phyloP scores from a whole-genome alignment of 2,113 vertebrate genomes.

The Sminthopsis crassicaudata region DNA sequence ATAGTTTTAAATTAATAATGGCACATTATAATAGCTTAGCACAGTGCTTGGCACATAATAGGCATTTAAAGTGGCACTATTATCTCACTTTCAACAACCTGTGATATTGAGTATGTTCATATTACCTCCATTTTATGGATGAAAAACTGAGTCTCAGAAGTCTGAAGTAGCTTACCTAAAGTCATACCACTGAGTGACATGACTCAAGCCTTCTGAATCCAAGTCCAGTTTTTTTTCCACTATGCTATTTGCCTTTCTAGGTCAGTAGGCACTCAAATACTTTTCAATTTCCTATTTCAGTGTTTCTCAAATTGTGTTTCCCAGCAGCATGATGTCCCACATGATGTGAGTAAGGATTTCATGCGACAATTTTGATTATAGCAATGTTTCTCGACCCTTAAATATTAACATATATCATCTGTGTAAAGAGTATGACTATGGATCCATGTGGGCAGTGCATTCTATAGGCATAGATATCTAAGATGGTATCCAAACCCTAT shows the following conservation, averaged over 20 bases:
- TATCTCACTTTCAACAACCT: neutral
- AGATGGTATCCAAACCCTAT: neutral
- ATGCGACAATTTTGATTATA: neutral
- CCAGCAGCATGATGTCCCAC: neutral
- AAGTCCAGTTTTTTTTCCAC: neutral
- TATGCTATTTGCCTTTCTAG: neutral
- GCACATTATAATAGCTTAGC: neutral
- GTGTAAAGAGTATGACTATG: neutral
- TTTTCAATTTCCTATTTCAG: neutral
- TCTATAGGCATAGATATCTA: neutral
- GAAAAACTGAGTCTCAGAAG: slow-evolving; percentile 24
- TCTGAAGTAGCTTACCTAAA: neutral
- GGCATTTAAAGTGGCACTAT: neutral
- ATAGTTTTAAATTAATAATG: neutral
- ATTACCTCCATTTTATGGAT: neutral
- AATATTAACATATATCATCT: neutral
- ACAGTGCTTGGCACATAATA: neutral
- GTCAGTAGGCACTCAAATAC: neutral
- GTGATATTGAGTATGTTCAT: neutral
- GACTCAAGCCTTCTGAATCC: neutral
- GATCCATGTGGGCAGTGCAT: neutral
- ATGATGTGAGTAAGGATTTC: neutral
- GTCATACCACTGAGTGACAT: neutral
- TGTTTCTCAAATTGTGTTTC: neutral
- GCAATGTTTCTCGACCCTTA: neutral